phyloP scores from a whole-genome alignment of 1,140 invertebrate genomes.

The Saccostrea cuccullata region DNA sequence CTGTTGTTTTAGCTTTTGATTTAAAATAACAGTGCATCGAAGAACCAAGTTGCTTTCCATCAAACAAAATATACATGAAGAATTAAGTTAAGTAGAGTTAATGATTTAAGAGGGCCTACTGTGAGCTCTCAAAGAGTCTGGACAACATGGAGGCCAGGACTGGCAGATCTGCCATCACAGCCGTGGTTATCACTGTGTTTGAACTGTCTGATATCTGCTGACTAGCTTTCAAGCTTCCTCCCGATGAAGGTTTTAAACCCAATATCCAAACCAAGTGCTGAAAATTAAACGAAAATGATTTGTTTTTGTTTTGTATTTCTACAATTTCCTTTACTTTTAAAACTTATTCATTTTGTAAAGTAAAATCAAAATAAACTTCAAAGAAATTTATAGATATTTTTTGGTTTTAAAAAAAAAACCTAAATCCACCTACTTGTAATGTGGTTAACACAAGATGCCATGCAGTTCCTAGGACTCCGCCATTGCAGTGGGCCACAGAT shows the following conservation, averaged over 20 bases:
- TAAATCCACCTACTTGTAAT: slow-evolving; percentile 81
- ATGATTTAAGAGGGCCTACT: slow-evolving; percentile 78
- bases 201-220: slow-evolving; percentile 83
- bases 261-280: slow-evolving; percentile 98
- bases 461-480: slow-evolving; percentile 92
- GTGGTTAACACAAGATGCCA: slow-evolving; percentile 98
- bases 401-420: neutral
- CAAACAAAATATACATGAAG: neutral
- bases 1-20: too few species aligned
- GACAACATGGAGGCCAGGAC: slow-evolving; percentile 93
- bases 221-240: slow-evolving; percentile 89
- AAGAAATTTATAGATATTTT: neutral
- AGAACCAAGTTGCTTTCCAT: neutral
- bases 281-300: slow-evolving; percentile 54
- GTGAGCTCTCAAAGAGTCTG: slow-evolving; percentile 95
- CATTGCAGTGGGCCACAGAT: slow-evolving; percentile 93
- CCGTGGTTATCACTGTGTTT: slow-evolving; percentile 96
- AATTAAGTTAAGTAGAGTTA: neutral
- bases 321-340: neutral
- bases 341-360: neutral
- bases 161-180: slow-evolving; percentile 96
- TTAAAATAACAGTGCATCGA: too few species aligned
- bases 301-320: neutral
- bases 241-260: slow-evolving; percentile 94
- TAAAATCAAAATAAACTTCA: neutral